Evolutionary conservation across 2,113 vertebrate species (phyloP), one percentile per base, ranked within the genome.

Genomic region (Lamprologus lemairii): DNA sequence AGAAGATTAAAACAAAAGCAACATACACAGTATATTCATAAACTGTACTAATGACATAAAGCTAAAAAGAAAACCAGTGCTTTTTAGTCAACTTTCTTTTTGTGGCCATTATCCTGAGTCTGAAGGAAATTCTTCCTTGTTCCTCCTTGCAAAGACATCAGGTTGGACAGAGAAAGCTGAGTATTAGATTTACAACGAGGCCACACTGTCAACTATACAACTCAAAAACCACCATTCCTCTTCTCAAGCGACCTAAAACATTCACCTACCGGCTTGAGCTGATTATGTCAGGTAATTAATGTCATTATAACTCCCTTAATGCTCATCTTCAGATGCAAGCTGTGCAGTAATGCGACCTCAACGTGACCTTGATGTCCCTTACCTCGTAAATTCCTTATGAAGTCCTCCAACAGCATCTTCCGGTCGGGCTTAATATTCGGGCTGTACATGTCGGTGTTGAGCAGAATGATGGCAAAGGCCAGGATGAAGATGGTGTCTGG

Each of bases 361-460:
- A 11, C 2, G 4, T n/a, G 12, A 73, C 45, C 40, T 40, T 75
- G 53, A 78, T n/a, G 17, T 11, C 13, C 5, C 96, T 97, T 89
- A 99, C 99, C 99, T 96, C 99, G 94, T 7, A 99, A 96, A 90
- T 99, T 99, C 81, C 98, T 97, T 92, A 99, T 99, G 89, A 99
- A 99, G 93, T 99, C 99, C 93, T 99, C 98, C 89, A 99, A 93
- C 96, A 99, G 95, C 99, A 99, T 99, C 96, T 99, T 99, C 82
- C 99, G 97, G 95, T 99, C 99, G 0, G 98, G 98, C 90, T 99
- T 99, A 93, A 99, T 99, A 95, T 98, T 99, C 86, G 98, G 99
- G 86, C 98, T 99, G 95, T 99, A 99, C 99, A 99, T 99, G 95
- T 99, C 99, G 0, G 99, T 99, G 96, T 99, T 99, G 95, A 99